Evolutionary conservation across 2,113 vertebrate species (phyloP).

Genomic region (Atlantisia rogersi): DNA sequence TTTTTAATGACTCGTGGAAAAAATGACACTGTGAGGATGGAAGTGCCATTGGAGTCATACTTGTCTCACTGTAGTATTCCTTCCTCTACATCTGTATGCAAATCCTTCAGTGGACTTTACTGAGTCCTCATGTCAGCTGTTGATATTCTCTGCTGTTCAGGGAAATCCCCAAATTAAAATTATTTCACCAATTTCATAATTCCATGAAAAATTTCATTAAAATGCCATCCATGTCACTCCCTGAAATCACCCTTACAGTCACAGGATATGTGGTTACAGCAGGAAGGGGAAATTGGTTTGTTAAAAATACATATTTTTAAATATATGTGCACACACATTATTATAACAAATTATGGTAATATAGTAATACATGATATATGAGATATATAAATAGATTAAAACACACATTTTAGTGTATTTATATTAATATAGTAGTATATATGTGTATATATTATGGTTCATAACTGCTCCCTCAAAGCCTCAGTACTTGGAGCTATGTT

Average conservation of each 20-base stretch:
- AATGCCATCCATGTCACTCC: slow-evolving; percentile 32
- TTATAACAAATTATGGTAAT: neutral
- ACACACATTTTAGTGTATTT: neutral
- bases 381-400: neutral
- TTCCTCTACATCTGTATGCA: neutral
- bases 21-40: neutral
- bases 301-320: neutral
- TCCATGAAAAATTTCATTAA: slow-evolving; percentile 29
- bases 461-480: neutral
- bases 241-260: neutral
- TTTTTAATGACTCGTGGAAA: neutral
- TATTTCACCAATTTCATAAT: slow-evolving; percentile 41
- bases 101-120: neutral
- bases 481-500: neutral
- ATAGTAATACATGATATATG: neutral
- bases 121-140: neutral
- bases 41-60: neutral
- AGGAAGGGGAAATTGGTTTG: neutral
- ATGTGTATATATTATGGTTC: neutral
- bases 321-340: neutral
- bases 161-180: slow-evolving; percentile 64
- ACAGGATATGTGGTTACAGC: neutral
- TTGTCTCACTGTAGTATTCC: neutral
- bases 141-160: neutral
- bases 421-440: neutral